phyloP scores from a whole-genome alignment of 2,113 vertebrate genomes.

The Sander lucioperca region DNA sequence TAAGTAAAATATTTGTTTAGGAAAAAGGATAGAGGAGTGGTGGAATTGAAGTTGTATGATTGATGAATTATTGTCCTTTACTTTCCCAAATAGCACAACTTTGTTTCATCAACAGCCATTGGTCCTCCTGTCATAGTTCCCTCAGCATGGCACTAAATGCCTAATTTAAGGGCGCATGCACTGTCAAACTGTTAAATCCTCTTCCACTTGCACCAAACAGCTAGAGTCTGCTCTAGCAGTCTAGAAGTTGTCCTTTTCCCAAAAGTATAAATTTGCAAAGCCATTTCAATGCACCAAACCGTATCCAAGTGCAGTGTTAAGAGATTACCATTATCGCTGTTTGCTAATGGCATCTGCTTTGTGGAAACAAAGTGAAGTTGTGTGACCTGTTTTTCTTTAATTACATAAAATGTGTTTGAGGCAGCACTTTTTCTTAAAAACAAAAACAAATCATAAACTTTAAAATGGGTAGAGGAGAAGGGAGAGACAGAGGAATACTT shows the following conservation, averaged over 20 bases:
- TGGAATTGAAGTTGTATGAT: background rate
- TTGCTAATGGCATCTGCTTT: constrained; percentile 31
- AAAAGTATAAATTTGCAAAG: constrained; percentile 15
- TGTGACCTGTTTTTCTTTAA: constrained; percentile 56
- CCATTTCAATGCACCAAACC: background rate
- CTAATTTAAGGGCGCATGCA: background rate
- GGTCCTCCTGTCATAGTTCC: background rate
- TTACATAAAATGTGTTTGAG: constrained; percentile 36
- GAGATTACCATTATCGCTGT: constrained; percentile 38
- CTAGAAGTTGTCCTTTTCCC: constrained; percentile 23
- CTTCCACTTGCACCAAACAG: background rate
- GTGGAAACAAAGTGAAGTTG: constrained; percentile 25
- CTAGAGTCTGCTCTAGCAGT: background rate
- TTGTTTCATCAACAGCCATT: background rate
- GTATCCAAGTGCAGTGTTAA: background rate
- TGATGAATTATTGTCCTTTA: background rate
- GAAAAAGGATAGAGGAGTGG: background rate
- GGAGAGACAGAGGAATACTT: constrained; percentile 3
- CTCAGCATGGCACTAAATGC: background rate
- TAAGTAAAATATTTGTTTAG: background rate
- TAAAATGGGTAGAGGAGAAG: background rate
- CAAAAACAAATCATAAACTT: background rate
- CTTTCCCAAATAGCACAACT: background rate
- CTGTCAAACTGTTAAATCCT: background rate
- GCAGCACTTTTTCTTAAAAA: constrained; percentile 37